These are phyloP conservation scores for Prietella phreatophila DNA, from an alignment of 2,113 vertebrate genomes.

Conservation along the genomic window DNA sequence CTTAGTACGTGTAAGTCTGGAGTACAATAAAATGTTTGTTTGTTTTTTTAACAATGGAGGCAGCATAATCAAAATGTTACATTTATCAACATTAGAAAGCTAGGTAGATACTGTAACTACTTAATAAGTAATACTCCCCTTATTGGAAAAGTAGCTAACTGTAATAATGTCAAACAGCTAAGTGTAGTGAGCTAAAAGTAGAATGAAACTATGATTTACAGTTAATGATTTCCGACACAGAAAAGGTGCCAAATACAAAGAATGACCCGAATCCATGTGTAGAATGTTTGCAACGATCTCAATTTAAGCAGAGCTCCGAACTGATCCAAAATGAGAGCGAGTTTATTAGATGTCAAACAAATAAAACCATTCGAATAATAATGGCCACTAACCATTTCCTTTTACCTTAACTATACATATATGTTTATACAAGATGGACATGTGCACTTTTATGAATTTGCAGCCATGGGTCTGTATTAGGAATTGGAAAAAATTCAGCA, in stretches of 20 bases:
- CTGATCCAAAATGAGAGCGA: not conserved
- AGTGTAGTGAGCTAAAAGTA: too few relatives aligned
- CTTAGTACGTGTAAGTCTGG: not conserved
- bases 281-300: not conserved
- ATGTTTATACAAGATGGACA: too few relatives aligned
- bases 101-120: too few relatives aligned
- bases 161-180: too few relatives aligned
- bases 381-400: not conserved
- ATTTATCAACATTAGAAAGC: too few relatives aligned
- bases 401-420: not conserved
- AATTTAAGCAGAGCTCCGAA: not conserved
- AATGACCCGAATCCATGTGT: not conserved
- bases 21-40: not conserved
- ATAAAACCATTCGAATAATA: not conserved
- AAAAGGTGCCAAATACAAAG: not conserved
- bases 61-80: too few relatives aligned
- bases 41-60: too few relatives aligned
- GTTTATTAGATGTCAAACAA: not conserved
- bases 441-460: not conserved
- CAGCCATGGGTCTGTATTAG: not conserved
- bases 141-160: too few relatives aligned
- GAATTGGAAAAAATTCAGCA: not conserved
- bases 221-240: not conserved
- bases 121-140: too few relatives aligned
- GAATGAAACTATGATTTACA: too few relatives aligned